Conservation (phyloP, 2,113 vertebrate species). For the Anoplopoma fimbria region DNA sequence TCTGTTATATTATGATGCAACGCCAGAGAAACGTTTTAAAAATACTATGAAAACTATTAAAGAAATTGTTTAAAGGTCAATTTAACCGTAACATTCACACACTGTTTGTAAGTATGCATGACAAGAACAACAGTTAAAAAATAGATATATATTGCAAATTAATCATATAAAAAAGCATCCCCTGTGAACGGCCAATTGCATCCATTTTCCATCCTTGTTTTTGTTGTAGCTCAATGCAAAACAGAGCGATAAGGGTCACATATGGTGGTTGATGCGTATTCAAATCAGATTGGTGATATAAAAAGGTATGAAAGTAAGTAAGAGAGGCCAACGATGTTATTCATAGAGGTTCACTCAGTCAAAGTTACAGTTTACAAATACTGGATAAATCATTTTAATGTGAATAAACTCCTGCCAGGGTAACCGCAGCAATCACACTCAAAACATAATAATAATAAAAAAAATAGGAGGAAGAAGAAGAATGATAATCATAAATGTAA, state of each 20-base stretch:
- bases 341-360: constrained; percentile 3
- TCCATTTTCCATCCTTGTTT: neutral
- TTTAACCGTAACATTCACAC: neutral
- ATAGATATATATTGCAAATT: too few relatives aligned
- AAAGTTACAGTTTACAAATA: constrained; percentile 14
- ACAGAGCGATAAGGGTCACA: neutral
- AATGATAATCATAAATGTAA: constrained; percentile 16
- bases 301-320: neutral
- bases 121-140: too few relatives aligned
- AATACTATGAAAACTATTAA: neutral
- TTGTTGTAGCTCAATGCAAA: neutral
- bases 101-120: neutral
- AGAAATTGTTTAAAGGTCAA: neutral
- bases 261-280: neutral
- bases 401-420: constrained; percentile 13
- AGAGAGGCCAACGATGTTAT: neutral
- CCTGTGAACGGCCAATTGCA: neutral
- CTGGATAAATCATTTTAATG: constrained; percentile 21
- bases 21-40: neutral
- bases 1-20: neutral
- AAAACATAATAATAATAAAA: neutral
- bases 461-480: neutral
- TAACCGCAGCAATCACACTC: constrained; percentile 36
- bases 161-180: too few relatives aligned
- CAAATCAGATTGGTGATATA: neutral